Evolutionary conservation across 2,797 vertebrate genomes (phyloP).

Genomic region (Thaleichthys pacificus): DNA sequence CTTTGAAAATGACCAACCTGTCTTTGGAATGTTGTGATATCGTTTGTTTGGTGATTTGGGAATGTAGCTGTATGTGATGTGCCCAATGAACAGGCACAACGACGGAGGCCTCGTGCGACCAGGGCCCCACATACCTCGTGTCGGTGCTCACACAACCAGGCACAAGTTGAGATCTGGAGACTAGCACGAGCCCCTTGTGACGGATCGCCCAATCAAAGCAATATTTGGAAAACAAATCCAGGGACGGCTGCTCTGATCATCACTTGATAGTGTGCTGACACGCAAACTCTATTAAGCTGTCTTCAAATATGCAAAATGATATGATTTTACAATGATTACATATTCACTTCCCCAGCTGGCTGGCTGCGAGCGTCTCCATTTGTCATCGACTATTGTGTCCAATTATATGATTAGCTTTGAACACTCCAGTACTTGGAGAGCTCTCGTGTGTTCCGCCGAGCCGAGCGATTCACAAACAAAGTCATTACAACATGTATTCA

Average conservation of each 20-base stretch:
- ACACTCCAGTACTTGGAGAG: constrained; percentile 99
- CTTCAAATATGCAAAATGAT: constrained; percentile 99
- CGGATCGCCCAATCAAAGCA: constrained; percentile 53
- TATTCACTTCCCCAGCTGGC: constrained; percentile 99
- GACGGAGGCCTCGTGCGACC: no score
- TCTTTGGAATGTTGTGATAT: no score
- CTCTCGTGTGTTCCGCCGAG: constrained; percentile 98
- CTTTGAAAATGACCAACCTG: no score
- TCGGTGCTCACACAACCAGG: not conserved
- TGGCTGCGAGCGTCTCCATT: constrained; percentile 99
- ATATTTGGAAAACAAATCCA: constrained; percentile 67
- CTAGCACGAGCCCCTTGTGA: constrained; percentile 51
- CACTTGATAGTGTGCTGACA: constrained; percentile 84
- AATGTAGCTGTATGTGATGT: no score
- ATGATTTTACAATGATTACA: constrained; percentile 99
- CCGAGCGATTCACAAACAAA: constrained; percentile 99
- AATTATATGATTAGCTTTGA: constrained; percentile 99
- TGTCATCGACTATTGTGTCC: constrained; percentile 99
- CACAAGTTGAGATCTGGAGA: constrained; percentile 31
- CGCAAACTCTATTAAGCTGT: constrained; percentile 97
- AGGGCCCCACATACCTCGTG: no score
- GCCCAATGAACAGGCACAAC: no score
- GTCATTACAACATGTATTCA: constrained; percentile 99
- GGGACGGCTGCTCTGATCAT: constrained; percentile 72
- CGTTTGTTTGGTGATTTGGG: no score